Percentiles rank a stretch among this genome's conserved stretches.
Evolutionary conservation across 1,140 invertebrate species (phyloP).

Genomic region (Drosophila oshimai): DNA sequence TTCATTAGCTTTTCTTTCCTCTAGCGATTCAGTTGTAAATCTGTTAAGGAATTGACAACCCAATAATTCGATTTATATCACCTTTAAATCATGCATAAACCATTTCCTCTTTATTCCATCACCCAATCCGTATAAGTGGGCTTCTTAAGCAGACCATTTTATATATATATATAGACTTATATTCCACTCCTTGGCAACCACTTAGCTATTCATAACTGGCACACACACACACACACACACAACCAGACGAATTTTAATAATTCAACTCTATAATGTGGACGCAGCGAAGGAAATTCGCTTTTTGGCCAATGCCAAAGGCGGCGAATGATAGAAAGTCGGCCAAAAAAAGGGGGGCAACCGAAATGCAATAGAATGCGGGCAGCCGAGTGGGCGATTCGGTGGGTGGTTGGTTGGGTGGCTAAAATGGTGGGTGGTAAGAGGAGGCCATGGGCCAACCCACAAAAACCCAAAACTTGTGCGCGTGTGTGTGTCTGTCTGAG

Average conservation of each 20-base stretch:
- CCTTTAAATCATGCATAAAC: conserved; percentile 17
- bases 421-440: background rate
- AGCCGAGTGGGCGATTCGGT: background rate
- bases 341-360: conserved; percentile 21
- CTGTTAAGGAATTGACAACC: background rate
- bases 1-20: background rate
- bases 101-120: background rate
- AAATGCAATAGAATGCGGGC: conserved; percentile 40
- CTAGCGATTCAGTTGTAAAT: background rate
- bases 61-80: conserved; percentile 15
- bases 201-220: conserved; percentile 69
- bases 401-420: background rate
- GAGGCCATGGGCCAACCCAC: conserved; percentile 7
- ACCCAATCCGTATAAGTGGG: conserved; percentile 13
- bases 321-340: conserved; percentile 24
- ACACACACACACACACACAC: conserved; percentile 29
- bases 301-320: conserved; percentile 48
- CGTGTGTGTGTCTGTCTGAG: conserved; percentile 16
- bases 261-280: conserved; percentile 49
- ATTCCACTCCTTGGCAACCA: conserved; percentile 52
- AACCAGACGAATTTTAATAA: conserved; percentile 62
- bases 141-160: background rate
- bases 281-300: conserved; percentile 52
- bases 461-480: conserved; percentile 45
- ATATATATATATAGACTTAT: background rate